Evolutionary conservation across 2,113 vertebrate species (phyloP).

Genomic region (Melospiza melodia): DNA sequence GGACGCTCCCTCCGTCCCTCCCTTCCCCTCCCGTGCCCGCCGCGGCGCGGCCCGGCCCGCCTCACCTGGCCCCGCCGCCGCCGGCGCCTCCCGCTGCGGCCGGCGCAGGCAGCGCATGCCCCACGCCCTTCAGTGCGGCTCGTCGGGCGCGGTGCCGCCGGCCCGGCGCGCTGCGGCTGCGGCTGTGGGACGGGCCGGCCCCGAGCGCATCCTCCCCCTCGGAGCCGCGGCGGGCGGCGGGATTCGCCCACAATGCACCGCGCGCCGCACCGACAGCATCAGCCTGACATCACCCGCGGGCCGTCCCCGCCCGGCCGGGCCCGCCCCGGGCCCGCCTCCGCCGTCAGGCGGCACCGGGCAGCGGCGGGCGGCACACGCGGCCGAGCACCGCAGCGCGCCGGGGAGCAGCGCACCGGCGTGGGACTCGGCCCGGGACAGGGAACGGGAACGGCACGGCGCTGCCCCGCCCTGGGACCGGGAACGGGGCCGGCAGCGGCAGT

Average conservation of each 20-base stretch:
- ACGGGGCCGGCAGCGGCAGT: not conserved
- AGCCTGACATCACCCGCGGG: constrained; percentile 44
- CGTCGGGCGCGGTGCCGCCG: not conserved
- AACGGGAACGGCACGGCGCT: not conserved
- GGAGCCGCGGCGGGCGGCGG: constrained; percentile 28
- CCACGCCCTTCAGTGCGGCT: not conserved
- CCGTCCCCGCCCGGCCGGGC: not conserved
- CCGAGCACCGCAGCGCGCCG: not conserved
- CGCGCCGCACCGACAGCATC: constrained; percentile 41
- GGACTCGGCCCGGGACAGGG: not conserved
- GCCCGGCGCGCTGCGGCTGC: not conserved
- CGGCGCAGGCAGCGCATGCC: not conserved
- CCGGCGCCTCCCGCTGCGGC: not conserved
- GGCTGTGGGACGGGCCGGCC: not conserved
- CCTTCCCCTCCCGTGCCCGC: not conserved
- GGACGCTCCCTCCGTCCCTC: not conserved
- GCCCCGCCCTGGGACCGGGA: not conserved
- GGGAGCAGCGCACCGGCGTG: too few relatives aligned
- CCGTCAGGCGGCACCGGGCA: not conserved
- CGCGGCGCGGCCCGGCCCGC: too few relatives aligned
- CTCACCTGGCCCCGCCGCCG: not conserved
- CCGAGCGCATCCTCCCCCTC: constrained; percentile 3
- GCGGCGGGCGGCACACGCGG: not conserved
- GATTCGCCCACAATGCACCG: constrained; percentile 48
- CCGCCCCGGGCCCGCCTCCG: not conserved